A percentile compares a stretch with the other conserved stretches of the same genome.
Evolutionary conservation across 2,888 invertebrate genomes (phyloP).

Genomic region (Deilephila porcellus): DNA sequence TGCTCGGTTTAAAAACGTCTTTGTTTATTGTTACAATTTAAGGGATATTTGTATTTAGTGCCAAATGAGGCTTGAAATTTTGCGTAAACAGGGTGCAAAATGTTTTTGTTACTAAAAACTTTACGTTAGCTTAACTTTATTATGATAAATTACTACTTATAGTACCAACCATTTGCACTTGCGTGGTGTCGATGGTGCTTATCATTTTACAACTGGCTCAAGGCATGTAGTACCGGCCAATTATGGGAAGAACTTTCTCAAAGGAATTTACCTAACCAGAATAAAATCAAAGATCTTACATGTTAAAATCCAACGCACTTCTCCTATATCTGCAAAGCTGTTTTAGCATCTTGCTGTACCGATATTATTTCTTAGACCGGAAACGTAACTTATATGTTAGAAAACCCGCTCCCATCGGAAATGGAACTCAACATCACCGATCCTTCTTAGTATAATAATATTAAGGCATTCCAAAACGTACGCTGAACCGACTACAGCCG

Average conservation of each 20-base stretch:
- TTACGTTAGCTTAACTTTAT: no score
- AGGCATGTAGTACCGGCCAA: no score
- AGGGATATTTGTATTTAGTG: neutral
- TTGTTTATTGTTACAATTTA: neutral
- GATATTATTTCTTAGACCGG: neutral
- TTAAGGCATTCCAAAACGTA: constrained; percentile 29
- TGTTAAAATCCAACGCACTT: no score
- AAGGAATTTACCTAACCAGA: no score
- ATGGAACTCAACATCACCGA: constrained; percentile 18
- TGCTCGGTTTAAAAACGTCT: constrained; percentile 31
- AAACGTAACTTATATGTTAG: neutral
- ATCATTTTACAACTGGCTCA: no score
- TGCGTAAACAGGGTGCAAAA: neutral
- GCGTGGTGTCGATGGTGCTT: no score
- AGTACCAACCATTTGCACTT: no score
- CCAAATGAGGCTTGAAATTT: neutral
- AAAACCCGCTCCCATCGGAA: neutral
- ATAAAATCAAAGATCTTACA: no score
- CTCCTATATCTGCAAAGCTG: neutral
- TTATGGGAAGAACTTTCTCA: no score
- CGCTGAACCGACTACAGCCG: constrained; percentile 39
- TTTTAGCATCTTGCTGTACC: neutral
- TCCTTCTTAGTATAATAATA: constrained; percentile 31
- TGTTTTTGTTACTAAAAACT: neutral
- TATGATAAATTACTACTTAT: no score